Base-by-base conservation (phyloP, 2,888 invertebrate genomes). In the Andrena praecox region DNA sequence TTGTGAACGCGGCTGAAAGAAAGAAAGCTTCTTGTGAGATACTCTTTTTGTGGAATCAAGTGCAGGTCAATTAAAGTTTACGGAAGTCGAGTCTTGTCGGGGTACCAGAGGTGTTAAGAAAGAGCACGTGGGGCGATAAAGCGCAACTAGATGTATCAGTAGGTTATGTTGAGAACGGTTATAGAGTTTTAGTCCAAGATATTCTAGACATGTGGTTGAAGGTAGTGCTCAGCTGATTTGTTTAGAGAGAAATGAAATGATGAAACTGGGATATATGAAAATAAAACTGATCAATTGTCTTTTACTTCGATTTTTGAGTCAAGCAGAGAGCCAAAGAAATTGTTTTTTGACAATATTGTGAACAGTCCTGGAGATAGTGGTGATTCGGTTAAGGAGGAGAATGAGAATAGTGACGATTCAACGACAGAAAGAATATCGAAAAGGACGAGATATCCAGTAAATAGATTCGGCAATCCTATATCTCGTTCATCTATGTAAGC, bases 401-500 rank as follows among this genome's bases (percentile, higher is more conserved):
- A 33, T 20, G n/a, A 31, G n/a, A 60, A n/a, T 33, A n/a, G 0
- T 12, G 10, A 35, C 2, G 6, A n/a, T 31, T 35, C 16, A 33
- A 31, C 2, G 6, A 20, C 27, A 35, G 0, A 67, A 52, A 56
- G 67, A 74, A 63, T 6, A 20, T 71, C 71, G 24, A 12, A 5
- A 12, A 29, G 68, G n/a, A 66, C 67, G 29, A 76, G 12, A 12
- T 69, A 27, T 12, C 29, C 56, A 6, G 29, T 67, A 31, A 2
- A 54, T 6, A 69, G 69, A 69, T 76, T 27, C 10, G 67, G 60
- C 7, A 16, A 60, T n/a, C 31, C 33, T 2, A 3, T 71, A 52
- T 59, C 59, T 10, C 50, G 67, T 29, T 80, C 10, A 80, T 84
- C 24, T 80, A 75, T 69, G 76, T 81, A 67, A 77, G 79, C 56